phyloP scores from a whole-genome alignment of 2,113 vertebrate species.

The Myotis brandtii region DNA sequence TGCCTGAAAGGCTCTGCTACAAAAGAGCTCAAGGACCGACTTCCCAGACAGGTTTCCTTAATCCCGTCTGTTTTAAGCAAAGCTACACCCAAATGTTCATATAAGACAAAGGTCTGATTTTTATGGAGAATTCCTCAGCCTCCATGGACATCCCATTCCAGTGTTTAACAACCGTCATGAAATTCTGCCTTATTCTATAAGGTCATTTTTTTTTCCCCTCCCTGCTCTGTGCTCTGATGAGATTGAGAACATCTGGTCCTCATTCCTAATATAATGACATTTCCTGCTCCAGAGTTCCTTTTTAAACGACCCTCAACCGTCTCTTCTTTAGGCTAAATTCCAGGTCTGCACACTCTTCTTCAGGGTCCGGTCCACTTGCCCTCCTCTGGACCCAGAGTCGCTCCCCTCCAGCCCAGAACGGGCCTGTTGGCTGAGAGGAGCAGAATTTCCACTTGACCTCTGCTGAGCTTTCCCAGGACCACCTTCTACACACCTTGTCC shows the following conservation, averaged over 20 bases:
- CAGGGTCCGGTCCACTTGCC: neutral
- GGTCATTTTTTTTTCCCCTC: constrained; percentile 50
- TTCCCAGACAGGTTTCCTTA: neutral
- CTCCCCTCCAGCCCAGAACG: neutral
- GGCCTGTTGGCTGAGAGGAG: neutral
- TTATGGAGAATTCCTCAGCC: constrained; percentile 39
- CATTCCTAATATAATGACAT: constrained; percentile 73
- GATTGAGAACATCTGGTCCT: constrained; percentile 73
- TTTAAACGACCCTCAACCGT: constrained; percentile 67
- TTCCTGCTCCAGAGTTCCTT: constrained; percentile 72
- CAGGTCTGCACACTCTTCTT: neutral
- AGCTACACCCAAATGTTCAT: neutral
- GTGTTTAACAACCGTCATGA: constrained; percentile 22
- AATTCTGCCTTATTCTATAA: constrained; percentile 56
- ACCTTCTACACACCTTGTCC: constrained; percentile 13
- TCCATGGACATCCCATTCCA: neutral
- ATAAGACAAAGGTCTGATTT: constrained; percentile 30
- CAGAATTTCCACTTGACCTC: neutral
- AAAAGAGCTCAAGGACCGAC: neutral
- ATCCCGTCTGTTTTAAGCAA: neutral
- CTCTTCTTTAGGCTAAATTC: constrained; percentile 66
- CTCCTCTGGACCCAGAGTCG: neutral
- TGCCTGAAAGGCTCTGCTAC: neutral
- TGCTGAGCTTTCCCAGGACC: neutral
- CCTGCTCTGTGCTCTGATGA: constrained; percentile 44